A percentile compares a stretch with the other conserved stretches of the same genome.
Conservation (phyloP, 1,140 invertebrate genomes). For the Nasonia vitripennis region DNA sequence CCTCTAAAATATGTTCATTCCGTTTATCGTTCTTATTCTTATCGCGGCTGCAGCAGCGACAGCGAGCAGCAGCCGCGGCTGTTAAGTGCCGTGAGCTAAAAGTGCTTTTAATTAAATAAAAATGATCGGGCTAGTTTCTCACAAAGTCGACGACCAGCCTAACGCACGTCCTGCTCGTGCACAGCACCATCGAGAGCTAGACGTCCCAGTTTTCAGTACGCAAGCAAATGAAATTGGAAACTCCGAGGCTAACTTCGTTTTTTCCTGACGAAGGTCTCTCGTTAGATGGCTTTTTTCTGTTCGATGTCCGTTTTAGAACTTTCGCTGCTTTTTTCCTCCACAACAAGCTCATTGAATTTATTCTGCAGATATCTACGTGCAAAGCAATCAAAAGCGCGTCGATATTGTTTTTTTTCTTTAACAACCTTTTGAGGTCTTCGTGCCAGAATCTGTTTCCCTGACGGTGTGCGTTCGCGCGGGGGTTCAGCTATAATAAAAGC, state of each 20-base stretch:
- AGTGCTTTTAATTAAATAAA: slow-evolving; percentile 14
- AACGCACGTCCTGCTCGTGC: background rate
- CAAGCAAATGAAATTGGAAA: background rate
- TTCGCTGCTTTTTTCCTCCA: too few species aligned
- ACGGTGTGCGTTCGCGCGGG: too few species aligned
- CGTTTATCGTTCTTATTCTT: background rate
- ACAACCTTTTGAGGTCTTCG: too few species aligned
- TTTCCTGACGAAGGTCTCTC: background rate
- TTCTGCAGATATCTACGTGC: too few species aligned
- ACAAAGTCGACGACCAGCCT: background rate
- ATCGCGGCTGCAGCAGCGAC: background rate
- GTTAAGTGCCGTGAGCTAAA: background rate
- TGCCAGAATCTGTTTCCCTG: too few species aligned
- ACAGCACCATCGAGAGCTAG: background rate
- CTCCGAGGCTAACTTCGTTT: background rate
- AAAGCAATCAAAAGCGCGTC: too few species aligned
- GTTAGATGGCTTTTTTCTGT: background rate
- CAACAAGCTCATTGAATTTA: too few species aligned
- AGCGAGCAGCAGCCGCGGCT: background rate
- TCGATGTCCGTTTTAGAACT: background rate
- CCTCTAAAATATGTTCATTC: background rate
- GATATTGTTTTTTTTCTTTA: too few species aligned
- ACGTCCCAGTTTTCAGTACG: slow-evolving; percentile 1
- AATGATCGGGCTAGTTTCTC: slow-evolving; percentile 18
- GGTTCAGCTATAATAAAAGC: too few species aligned